Percentiles rank a stretch among this genome's conserved stretches.
Evolutionary conservation across 2,797 vertebrate genomes (phyloP).

Genomic region (Serranus cabrilla): DNA sequence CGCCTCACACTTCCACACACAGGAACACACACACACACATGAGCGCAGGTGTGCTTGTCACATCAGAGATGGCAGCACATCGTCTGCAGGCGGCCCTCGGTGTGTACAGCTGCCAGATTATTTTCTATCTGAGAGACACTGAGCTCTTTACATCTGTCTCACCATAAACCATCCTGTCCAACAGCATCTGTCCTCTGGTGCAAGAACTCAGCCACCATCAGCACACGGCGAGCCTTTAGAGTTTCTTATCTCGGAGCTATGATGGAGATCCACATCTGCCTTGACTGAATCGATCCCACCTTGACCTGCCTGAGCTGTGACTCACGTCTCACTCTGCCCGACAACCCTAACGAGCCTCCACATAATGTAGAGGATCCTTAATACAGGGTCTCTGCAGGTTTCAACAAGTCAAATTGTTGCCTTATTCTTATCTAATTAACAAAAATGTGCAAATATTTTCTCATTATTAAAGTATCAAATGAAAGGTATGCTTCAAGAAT

Average conservation of each 20-base stretch:
- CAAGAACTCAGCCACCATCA: slow-evolving; percentile 11
- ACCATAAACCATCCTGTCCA: slow-evolving; percentile 18
- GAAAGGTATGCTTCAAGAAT: too few species aligned
- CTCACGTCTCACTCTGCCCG: slow-evolving; percentile 38
- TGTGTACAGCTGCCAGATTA: slow-evolving; percentile 50
- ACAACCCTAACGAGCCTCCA: slow-evolving; percentile 30
- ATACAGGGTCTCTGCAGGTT: too few species aligned
- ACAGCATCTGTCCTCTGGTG: slow-evolving; percentile 5
- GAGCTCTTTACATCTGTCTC: slow-evolving; percentile 42
- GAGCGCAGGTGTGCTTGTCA: slow-evolving; percentile 49
- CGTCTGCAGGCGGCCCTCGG: slow-evolving; percentile 14
- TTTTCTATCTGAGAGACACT: slow-evolving; percentile 20
- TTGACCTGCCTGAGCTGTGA: slow-evolving; percentile 45
- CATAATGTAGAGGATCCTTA: too few species aligned
- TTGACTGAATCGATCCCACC: slow-evolving; percentile 34
- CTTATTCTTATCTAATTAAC: too few species aligned
- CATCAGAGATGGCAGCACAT: slow-evolving; percentile 24
- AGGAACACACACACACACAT: neutral
- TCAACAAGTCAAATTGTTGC: too few species aligned
- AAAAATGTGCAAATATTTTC: too few species aligned
- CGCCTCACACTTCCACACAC: neutral
- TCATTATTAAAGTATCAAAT: too few species aligned
- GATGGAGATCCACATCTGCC: slow-evolving; percentile 28
- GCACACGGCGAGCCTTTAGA: neutral
- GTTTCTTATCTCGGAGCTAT: slow-evolving; percentile 1